Base-by-base conservation (phyloP, 35 echinoderm and acorn worm genomes). In the Ophioderma brevispina region DNA sequence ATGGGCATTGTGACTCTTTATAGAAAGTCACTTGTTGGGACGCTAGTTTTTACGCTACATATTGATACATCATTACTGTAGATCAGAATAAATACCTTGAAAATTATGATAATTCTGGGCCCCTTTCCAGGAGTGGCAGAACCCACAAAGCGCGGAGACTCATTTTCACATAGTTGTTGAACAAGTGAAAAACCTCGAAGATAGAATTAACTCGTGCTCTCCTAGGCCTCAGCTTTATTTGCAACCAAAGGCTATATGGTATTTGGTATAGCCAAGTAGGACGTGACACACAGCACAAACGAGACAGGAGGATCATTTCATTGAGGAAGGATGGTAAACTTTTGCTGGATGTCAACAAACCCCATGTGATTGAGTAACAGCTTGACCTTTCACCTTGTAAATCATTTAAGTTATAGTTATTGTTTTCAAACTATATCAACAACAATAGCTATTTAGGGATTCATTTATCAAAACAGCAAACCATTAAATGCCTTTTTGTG, bases 121-220 rank as follows among this genome's bases (percentile, higher is more conserved):
- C 87, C 32, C 39, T 84, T 19, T 87, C 92, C 18, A 87, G 92
- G 21, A 94, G 75, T 0, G 92, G 86, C 42, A 85, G 37, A 0
- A 94, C 46, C 92, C 92, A 94, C 32, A 94, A 40, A 38, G 92
- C 92, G 23, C 92, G 55, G 76, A 94, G 43, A 64, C 79, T 88
- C 92, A 94, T 93, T 18, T 34, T 39, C 32, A 46, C 42, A 13
- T 83, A 55, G 11, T 15, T 80, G 59, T 6, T 1, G 10, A 70
- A 70, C 21, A 52, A 21, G 21, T 52, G 46, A 11, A 52, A 52
- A 11, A 52, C 21, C 21, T 8, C 8, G 21, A 11, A 21, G 21
- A 52, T 8, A 52, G 21, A 21, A 21, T 21, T 11, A 8, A 52
- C 8, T 11, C 21, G 8, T 52, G 46, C 8, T 21, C 21, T 52